Percentiles rank a stretch among this genome's conserved stretches.
Evolutionary conservation across 2,888 invertebrate genomes (phyloP).

Genomic region (Eudasyphora cyanicolor): DNA sequence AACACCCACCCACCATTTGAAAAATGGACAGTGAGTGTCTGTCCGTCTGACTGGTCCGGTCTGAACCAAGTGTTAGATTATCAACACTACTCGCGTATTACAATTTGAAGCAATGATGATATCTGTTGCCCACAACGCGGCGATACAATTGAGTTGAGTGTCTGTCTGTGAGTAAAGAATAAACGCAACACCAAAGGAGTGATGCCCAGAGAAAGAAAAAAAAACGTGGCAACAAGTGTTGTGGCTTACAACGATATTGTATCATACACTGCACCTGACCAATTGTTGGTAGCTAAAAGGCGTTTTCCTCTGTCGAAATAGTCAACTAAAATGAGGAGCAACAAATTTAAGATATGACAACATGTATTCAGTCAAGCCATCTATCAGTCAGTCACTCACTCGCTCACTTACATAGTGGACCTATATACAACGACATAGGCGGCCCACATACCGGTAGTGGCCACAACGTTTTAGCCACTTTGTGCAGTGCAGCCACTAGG

Average conservation of each 20-base stretch:
- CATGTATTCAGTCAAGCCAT: conserved; percentile 16
- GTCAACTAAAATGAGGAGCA: background rate
- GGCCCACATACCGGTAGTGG: background rate
- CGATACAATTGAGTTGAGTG: background rate
- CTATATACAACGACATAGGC: too few relatives aligned
- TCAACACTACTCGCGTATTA: background rate
- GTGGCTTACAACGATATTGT: too few relatives aligned
- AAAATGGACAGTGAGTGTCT: too few relatives aligned
- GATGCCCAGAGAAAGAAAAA: background rate
- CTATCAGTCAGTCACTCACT: conserved; percentile 24
- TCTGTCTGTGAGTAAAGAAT: too few relatives aligned
- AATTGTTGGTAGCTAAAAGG: conserved; percentile 27
- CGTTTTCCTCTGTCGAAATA: background rate
- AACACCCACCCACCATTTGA: background rate
- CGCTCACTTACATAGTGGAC: background rate
- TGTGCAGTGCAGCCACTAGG: background rate
- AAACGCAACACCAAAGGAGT: background rate
- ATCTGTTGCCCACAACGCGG: background rate
- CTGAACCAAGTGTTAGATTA: background rate
- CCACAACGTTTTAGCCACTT: background rate
- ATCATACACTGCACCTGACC: background rate
- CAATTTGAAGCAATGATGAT: background rate
- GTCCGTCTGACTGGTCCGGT: background rate
- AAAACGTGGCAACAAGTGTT: background rate
- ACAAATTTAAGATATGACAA: conserved; percentile 30